Base-by-base conservation (phyloP, 2,797 vertebrate genomes). In the Oryzias dopingdopingensis region DNA sequence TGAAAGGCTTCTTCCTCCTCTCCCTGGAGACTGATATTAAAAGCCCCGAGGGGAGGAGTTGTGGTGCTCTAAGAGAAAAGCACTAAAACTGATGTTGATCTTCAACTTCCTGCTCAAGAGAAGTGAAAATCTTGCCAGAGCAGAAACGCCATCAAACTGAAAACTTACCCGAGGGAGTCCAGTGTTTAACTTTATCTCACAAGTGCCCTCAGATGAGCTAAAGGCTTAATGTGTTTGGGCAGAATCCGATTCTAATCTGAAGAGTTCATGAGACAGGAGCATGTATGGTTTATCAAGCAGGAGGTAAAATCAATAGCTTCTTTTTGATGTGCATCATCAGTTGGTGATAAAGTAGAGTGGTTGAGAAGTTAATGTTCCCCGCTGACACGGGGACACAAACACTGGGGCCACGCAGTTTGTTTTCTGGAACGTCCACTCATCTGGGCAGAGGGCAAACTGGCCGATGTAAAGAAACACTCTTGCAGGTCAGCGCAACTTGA, bases 401-500 rank as follows among this genome's bases (percentile, higher is more conserved):
- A 42, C 24, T n/a, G 32, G 56, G 42, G 62, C 52, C 20, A 13
- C 20, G 52, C 42, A 52, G 56, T 49, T 63, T 77, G 67, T 59
- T 59, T 57, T 37, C 32, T 37, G 32, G 10, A 41, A 70, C 66
- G 56, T 81, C 59, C 49, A 51, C 47, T 72, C 60, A 45, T 47
- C 42, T 62, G 79, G 68, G 72, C 3, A 13, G 49, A 63, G 65
- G 53, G 64, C 66, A 77, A 77, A 82, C 66, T 41, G 63, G 52
- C 63, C 56, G 42, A 67, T 67, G 65, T 29, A 70, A 71, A 60
- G 59, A 61, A 70, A 75, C 70, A 62, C 67, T 69, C 62, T 52
- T n/a, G n/a, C 78, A 67, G 74, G 75, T 80, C 75, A 75, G 54
- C 52, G 65, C 52, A 56, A 67, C 62, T 77, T 80, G 86, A 86